These are phyloP conservation scores for Stratiomys singularior DNA, from an alignment of 2,888 invertebrate genomes.

Conservation along the genomic window DNA sequence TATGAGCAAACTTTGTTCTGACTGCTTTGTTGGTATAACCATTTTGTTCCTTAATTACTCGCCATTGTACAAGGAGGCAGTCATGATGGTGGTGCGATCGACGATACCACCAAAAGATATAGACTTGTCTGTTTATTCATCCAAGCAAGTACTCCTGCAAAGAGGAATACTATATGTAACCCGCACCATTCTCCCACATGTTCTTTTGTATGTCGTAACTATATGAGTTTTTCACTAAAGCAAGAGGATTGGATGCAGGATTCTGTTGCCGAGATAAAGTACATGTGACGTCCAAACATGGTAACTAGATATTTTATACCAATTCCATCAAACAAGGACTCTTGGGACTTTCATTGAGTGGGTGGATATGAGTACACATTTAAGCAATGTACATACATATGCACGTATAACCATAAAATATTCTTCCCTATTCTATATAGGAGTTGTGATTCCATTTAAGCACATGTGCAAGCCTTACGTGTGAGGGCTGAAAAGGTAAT, in stretches of 20 bases:
- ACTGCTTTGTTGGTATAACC: conserved; percentile 47
- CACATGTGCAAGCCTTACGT: conserved; percentile 43
- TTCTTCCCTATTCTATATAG: background rate
- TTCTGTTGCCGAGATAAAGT: conserved; percentile 48
- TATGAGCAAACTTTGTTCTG: background rate
- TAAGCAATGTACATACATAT: conserved; percentile 1
- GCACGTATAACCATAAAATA: conserved; percentile 4
- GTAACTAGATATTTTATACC: conserved; percentile 42
- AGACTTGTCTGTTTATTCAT: conserved; percentile 48
- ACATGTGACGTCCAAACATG: conserved; percentile 52
- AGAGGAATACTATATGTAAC: conserved; percentile 16
- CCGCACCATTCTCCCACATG: background rate
- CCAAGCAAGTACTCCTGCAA: conserved; percentile 35
- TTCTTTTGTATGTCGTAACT: background rate
- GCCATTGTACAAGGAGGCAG: conserved; percentile 43
- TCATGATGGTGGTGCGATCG: conserved; percentile 7
- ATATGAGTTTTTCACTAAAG: background rate
- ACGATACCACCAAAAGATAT: conserved; percentile 45
- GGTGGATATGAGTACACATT: conserved; percentile 31
- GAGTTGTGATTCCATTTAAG: conserved; percentile 28
- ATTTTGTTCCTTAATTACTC: conserved; percentile 52
- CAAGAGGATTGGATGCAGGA: conserved; percentile 12
- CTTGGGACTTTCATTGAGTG: conserved; percentile 11
- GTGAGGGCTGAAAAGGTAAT: conserved; percentile 46
- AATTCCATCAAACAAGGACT: conserved; percentile 7